Base-by-base conservation (phyloP, 2,797 vertebrate species). In the Threskiornis aethiopicus region DNA sequence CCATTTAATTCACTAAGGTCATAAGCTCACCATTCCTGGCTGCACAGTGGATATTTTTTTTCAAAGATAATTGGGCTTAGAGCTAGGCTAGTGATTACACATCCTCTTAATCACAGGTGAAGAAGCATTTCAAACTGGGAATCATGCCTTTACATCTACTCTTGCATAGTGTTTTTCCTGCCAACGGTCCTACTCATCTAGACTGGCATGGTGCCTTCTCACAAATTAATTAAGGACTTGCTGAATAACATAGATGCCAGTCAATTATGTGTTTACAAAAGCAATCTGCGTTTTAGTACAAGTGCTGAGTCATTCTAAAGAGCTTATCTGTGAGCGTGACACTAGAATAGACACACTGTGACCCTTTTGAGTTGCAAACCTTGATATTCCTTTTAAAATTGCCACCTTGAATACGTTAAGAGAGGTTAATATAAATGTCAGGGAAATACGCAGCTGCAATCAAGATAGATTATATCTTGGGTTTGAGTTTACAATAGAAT, bases 91-190 rank as follows among this genome's bases (percentile, higher is more conserved):
- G 75, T 92, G 84, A 94, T 94, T 96, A 88, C 29, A 71, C 39
- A 89, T 47, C 69, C 79, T 84, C 54, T 93, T 93, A 91, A 92
- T 85, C 90, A 85, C 12, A 80, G 67, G 41, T 72, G 84, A 94
- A 94, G 57, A 84, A 67, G 20, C 26, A 90, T 69, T 90, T 89
- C 82, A 96, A 91, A 69, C 75, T 95, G 87, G 75, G 76, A 96
- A 79, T 76, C 39, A 47, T 84, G 84, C 21, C 41, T 90, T 89
- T 82, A 79, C 28, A 79, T 21, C 25, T 90, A 64, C 15, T 73
- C 29, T 61, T 55, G 10, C 10, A 28, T 13, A 65, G 28, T 71
- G 44, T 37, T 87, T 96, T 95, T 92, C 77, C 88, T 96, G 91
- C 58, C 84, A 89, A 18, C 0, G 7, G 12, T 84, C 10, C 76